phyloP scores from a whole-genome alignment of 1,140 invertebrate genomes.

The Drosophila guanche region DNA sequence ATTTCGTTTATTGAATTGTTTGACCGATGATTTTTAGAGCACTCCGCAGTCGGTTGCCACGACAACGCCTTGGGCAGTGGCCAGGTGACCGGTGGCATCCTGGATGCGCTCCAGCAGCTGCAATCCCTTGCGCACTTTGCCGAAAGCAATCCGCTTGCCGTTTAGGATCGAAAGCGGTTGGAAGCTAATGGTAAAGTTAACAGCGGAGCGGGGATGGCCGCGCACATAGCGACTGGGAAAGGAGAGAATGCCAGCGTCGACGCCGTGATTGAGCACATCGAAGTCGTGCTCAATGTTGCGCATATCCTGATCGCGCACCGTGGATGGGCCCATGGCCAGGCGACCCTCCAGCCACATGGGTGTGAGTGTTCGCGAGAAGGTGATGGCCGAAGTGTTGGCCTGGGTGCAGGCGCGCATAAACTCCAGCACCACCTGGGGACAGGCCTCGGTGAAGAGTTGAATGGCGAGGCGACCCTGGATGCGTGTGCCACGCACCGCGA shows the following conservation, averaged over 20 bases:
- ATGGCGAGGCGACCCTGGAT: constrained; percentile 58
- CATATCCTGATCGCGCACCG: constrained; percentile 18
- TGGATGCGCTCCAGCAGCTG: constrained; percentile 57
- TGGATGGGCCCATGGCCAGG: constrained; percentile 24
- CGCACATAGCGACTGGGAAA: constrained; percentile 69
- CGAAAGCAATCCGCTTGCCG: constrained; percentile 69
- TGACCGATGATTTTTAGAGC: constrained; percentile 8
- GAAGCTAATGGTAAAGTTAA: constrained; percentile 72
- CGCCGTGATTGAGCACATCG: constrained; percentile 71
- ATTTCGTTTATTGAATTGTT: not conserved
- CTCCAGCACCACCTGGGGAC: constrained; percentile 66
- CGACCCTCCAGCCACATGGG: constrained; percentile 71
- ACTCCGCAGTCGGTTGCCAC: constrained; percentile 50
- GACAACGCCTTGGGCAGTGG: constrained; percentile 36
- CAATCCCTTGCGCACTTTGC: constrained; percentile 65
- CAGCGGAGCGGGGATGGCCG: constrained; percentile 20
- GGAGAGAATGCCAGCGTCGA: constrained; percentile 70
- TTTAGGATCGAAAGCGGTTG: constrained; percentile 67
- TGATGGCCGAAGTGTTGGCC: constrained; percentile 12
- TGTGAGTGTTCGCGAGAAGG: constrained; percentile 51
- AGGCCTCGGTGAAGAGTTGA: constrained; percentile 75
- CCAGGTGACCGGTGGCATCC: constrained; percentile 50
- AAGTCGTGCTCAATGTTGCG: constrained; percentile 71
- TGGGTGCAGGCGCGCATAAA: constrained; percentile 67
- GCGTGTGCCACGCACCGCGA: constrained; percentile 41